phyloP scores from a whole-genome alignment of 2,113 vertebrate genomes.

The Hemicordylus capensis region DNA sequence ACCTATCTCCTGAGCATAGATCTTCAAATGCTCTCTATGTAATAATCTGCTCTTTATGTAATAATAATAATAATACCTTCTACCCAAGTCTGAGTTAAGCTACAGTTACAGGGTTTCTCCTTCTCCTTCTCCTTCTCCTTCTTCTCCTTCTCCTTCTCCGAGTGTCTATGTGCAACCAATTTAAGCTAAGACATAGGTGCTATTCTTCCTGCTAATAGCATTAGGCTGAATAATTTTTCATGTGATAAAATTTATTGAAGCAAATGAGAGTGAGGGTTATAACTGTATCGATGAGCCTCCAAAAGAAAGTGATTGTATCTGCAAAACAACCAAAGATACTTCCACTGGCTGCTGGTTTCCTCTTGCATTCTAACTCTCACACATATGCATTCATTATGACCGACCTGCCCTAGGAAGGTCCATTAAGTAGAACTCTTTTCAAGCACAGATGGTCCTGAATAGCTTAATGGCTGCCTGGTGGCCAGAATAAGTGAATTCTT shows the following conservation, averaged over 20 bases:
- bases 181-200: neutral
- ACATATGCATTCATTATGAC: constrained; percentile 58
- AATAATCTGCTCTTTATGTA: no score
- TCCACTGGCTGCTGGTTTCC: neutral
- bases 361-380: constrained; percentile 48
- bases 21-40: no score
- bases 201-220: neutral
- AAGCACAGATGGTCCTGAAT: constrained; percentile 78
- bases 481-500: constrained; percentile 76
- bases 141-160: neutral
- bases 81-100: neutral
- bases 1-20: no score
- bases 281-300: neutral
- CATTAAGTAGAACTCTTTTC: constrained; percentile 76
- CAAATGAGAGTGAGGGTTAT: constrained; percentile 24
- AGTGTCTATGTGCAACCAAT: neutral
- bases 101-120: neutral
- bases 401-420: constrained; percentile 65
- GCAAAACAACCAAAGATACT: no score
- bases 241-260: neutral
- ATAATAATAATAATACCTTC: no score
- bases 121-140: no score
- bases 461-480: constrained; percentile 78
- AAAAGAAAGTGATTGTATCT: constrained; percentile 16
- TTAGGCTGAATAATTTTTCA: neutral